Base-by-base conservation (phyloP, 2,113 vertebrate species). In the Acrocephalus arundinaceus region DNA sequence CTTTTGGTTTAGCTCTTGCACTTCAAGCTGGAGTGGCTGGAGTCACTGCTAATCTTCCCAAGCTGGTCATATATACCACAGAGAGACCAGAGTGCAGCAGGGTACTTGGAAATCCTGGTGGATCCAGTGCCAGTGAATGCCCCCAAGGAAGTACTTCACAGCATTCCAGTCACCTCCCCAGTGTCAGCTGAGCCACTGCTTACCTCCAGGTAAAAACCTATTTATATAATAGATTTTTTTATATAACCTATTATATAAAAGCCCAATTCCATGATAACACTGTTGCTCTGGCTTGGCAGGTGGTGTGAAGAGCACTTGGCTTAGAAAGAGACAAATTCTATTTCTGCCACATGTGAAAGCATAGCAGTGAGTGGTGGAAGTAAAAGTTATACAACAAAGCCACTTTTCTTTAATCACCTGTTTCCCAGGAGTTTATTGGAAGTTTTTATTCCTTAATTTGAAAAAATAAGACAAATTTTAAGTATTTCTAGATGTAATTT, bases 31-130 rank as follows among this genome's bases (percentile, higher is more conserved):
- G 81, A 92, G 23, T 98, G 98, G 98, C 75, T 98, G 37, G 63
- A 96, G 22, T 88, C 73, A 4, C 94, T 98, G 4, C 90, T 98
- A 85, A 95, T 99, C 51, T 98, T 99, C 48, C 98, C 98, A 25
- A 97, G 98, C 75, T 99, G 98, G 99, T 98, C 98, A 66, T 99
- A 98, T 63, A 98, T 99, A 91, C 98, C 98, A 89, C 96, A 84
- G 41, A 83, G 49, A 45, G 93, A 81, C 23, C 70, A 52, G 46
- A 52, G 41, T 1, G 17, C 84, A 27, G 58, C 35, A 6, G 93
- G 98, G 7, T 97, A 96, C 5, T 7, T 99, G 86, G 98, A 99
- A 96, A 95, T 99, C 70, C 89, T 98, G 80, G 89, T 91, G 27
- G 91, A 97, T 54, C 98, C 98, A 22, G 55, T 98, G 45, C 96